A percentile compares a stretch with the other conserved stretches of the same genome.
Conservation (phyloP, 2,888 invertebrate genomes). For the Lithosia quadra region DNA sequence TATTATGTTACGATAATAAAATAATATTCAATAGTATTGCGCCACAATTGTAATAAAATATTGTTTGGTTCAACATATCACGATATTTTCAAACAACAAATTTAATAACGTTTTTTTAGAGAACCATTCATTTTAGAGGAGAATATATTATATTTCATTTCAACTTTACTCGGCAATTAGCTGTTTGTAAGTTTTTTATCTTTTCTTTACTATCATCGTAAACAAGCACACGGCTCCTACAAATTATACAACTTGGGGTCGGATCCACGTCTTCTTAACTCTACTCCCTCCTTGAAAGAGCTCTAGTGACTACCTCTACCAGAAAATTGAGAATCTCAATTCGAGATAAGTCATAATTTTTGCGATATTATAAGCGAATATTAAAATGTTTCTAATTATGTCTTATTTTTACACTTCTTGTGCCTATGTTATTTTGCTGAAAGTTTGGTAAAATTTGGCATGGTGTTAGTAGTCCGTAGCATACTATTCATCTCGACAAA, state of each 20-base stretch:
- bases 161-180: background rate
- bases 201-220: too few species aligned
- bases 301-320: background rate
- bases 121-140: too few species aligned
- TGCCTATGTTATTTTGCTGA: too few species aligned
- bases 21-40: background rate
- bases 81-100: background rate
- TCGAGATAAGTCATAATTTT: too few species aligned
- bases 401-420: too few species aligned
- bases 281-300: background rate
- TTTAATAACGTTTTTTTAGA: too few species aligned
- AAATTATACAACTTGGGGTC: too few species aligned
- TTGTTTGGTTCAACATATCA: background rate
- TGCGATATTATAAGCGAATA: background rate
- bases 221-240: too few species aligned
- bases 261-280: background rate
- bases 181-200: background rate
- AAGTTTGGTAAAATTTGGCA: too few species aligned
- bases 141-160: background rate
- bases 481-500: too few species aligned
- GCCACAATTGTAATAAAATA: background rate
- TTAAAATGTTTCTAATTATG: background rate
- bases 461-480: too few species aligned
- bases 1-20: constrained; percentile 5
- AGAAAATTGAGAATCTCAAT: background rate